Evolutionary conservation across 2,113 vertebrate species (phyloP).

Genomic region (Pantherophis guttatus): DNA sequence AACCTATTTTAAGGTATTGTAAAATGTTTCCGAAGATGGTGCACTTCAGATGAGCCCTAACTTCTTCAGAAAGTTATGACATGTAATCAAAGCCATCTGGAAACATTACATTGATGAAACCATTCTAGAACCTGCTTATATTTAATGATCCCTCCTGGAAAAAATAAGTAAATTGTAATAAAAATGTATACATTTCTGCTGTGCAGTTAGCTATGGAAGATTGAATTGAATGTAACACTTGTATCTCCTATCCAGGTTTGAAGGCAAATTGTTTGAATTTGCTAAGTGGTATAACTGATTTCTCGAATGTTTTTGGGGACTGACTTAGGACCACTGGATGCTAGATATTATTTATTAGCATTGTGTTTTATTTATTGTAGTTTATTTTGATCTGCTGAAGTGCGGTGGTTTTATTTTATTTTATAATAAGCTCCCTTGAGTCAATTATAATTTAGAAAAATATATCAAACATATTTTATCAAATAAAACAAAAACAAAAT

Average conservation of each 20-base stretch:
- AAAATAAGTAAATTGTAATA: background rate
- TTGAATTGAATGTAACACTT: background rate
- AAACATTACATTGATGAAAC: background rate
- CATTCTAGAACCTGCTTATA: conserved; percentile 39
- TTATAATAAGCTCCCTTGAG: background rate
- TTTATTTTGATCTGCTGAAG: background rate
- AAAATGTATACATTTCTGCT: background rate
- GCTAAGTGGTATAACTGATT: conserved; percentile 10
- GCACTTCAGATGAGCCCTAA: background rate
- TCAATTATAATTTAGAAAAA: background rate
- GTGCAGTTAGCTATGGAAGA: background rate
- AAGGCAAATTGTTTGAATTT: conserved; percentile 2
- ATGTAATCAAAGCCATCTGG: background rate
- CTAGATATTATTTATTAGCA: background rate
- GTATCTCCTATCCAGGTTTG: background rate
- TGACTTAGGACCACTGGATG: background rate
- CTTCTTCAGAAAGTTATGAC: background rate
- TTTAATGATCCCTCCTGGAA: conserved; percentile 1
- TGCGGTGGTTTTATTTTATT: background rate
- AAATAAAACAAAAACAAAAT: conserved; percentile 12
- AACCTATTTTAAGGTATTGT: conserved; percentile 14
- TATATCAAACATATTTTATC: background rate
- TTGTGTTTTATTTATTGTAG: background rate
- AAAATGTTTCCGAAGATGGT: background rate
- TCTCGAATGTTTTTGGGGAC: conserved; percentile 4